These are phyloP conservation scores for Tenthredo amoena DNA, from an alignment of 2,888 invertebrate genomes.

Conservation along the genomic window DNA sequence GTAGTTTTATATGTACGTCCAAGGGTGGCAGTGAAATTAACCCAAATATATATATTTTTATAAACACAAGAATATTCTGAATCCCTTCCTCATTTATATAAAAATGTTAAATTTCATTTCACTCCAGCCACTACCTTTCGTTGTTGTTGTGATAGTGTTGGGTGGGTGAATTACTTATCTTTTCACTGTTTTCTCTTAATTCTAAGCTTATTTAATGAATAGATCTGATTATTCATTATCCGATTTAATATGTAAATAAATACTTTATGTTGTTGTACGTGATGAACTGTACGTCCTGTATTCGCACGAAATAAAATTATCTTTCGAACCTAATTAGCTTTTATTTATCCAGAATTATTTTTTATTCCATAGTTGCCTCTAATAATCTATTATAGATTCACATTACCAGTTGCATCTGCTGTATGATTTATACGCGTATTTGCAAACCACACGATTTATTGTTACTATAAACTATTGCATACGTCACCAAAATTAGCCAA, in stretches of 20 bases:
- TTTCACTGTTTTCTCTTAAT: background rate
- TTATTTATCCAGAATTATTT: background rate
- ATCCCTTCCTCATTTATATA: background rate
- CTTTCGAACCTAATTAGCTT: background rate
- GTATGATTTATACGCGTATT: background rate
- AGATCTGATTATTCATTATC: background rate
- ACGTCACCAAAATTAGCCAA: background rate
- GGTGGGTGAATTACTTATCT: background rate
- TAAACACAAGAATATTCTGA: background rate
- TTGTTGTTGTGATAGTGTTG: background rate
- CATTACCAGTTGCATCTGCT: background rate
- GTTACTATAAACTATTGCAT: background rate
- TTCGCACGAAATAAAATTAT: conserved; percentile 45
- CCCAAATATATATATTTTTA: conserved; percentile 36
- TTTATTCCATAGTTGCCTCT: background rate
- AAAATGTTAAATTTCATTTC: background rate
- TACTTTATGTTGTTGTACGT: background rate
- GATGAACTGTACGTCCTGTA: background rate
- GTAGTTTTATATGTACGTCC: background rate
- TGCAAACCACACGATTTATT: background rate
- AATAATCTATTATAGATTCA: background rate
- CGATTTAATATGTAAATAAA: conserved; percentile 1
- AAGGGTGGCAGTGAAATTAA: background rate
- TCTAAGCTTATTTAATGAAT: background rate
- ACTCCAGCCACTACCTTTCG: background rate